Evolutionary conservation across 2,113 vertebrate genomes (phyloP).

Genomic region (Heterotis niloticus): DNA sequence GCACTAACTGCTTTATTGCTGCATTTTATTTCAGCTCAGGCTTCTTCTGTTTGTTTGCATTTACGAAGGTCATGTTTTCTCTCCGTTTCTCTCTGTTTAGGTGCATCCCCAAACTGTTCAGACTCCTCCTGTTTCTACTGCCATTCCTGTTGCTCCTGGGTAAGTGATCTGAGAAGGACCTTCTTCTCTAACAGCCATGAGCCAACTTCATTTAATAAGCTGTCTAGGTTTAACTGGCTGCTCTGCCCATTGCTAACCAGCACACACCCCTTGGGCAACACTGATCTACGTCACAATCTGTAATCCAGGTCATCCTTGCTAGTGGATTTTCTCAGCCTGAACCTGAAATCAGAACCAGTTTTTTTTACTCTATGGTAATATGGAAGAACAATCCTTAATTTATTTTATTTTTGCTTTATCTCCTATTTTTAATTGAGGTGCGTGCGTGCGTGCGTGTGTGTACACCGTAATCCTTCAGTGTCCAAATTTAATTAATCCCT

Average conservation of each 20-base stretch:
- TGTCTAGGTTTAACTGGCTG: not conserved
- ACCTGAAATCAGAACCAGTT: too few relatives aligned
- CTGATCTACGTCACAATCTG: not conserved
- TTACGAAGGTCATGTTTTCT: too few relatives aligned
- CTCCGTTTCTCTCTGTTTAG: too few relatives aligned
- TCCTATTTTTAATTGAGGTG: too few relatives aligned
- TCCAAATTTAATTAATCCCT: too few relatives aligned
- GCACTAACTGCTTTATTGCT: not conserved
- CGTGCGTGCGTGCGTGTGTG: too few relatives aligned
- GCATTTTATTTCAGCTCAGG: not conserved
- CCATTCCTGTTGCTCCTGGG: constrained; percentile 79
- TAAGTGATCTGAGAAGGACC: constrained; percentile 52
- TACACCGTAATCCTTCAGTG: too few relatives aligned
- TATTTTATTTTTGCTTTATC: too few relatives aligned
- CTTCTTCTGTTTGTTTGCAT: too few relatives aligned
- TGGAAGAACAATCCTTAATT: too few relatives aligned
- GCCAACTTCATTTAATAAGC: constrained; percentile 1
- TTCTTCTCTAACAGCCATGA: constrained; percentile 18
- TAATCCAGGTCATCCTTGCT: constrained; percentile 25
- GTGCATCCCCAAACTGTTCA: constrained; percentile 78
- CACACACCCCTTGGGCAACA: constrained; percentile 41
- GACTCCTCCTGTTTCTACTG: constrained; percentile 72
- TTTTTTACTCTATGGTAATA: too few relatives aligned
- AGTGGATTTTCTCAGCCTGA: not conserved
- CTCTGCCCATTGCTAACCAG: constrained; percentile 33